Conservation (phyloP, 2,113 vertebrate species). For the Mesitornis unicolor region DNA sequence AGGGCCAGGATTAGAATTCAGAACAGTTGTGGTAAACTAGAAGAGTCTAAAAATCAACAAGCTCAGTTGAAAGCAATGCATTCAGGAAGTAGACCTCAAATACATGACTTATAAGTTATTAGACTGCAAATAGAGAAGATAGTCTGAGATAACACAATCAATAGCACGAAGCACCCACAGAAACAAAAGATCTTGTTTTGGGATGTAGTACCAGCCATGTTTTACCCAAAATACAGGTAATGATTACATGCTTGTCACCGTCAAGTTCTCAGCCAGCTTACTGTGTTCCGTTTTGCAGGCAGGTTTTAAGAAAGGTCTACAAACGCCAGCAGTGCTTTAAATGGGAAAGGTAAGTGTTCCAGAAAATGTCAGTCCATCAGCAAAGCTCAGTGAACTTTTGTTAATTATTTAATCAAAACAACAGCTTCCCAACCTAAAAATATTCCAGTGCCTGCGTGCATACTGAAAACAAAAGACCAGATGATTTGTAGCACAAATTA, state of each 20-base stretch:
- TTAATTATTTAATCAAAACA: not conserved
- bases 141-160: not conserved
- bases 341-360: not conserved
- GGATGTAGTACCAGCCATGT: fast-evolving
- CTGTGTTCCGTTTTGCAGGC: not conserved
- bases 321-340: not conserved
- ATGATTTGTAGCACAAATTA: not conserved
- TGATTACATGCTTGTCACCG: not conserved
- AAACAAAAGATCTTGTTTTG: not conserved
- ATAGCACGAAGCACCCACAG: not conserved
- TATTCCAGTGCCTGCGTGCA: not conserved
- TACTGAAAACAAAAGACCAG: not conserved
- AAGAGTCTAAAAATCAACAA: not conserved
- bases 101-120: not conserved
- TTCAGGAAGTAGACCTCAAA: not conserved
- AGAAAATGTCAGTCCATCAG: not conserved
- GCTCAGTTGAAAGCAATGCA: not conserved
- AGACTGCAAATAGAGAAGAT: not conserved
- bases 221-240: not conserved
- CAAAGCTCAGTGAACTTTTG: not conserved
- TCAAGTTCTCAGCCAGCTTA: not conserved
- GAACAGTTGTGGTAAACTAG: not conserved
- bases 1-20: not conserved
- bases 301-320: not conserved
- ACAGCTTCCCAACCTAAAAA: not conserved